A percentile compares a stretch with the other conserved stretches of the same genome.
phyloP scores from a whole-genome alignment of 92 coral and sea anemone species.

The Zoanthus solanderi region DNA sequence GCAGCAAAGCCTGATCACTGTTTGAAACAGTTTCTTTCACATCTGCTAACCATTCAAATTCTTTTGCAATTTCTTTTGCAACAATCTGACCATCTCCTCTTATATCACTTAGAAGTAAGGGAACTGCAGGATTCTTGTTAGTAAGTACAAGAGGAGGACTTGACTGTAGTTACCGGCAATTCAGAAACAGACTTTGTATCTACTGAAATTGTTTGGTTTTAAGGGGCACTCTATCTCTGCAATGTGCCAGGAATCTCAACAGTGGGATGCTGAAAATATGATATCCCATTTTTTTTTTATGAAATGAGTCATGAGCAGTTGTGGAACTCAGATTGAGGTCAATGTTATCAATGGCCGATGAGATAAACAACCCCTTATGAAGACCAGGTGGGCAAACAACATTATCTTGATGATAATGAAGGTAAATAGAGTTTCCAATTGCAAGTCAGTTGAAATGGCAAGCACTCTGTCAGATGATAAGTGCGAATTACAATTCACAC shows the following conservation, averaged over 20 bases:
- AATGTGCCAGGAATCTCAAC: conserved; percentile 48
- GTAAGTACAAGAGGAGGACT: conserved; percentile 57
- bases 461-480: conserved; percentile 75
- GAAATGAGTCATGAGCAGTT: conserved; percentile 70
- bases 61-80: conserved; percentile 11
- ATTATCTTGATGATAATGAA: conserved; percentile 41
- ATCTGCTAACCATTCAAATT: conserved; percentile 26
- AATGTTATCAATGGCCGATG: conserved; percentile 76
- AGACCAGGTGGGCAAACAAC: conserved; percentile 73
- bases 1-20: not conserved
- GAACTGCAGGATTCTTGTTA: conserved; percentile 36
- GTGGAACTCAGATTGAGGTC: conserved; percentile 78
- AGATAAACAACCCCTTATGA: conserved; percentile 56
- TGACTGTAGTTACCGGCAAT: conserved; percentile 61
- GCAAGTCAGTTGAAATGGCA: conserved; percentile 67
- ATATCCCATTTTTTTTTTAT: conserved; percentile 64
- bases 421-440: conserved; percentile 64
- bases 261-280: conserved; percentile 66
- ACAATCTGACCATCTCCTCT: conserved; percentile 1
- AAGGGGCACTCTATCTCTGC: conserved; percentile 17
- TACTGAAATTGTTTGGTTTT: conserved; percentile 13
- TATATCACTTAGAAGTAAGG: not conserved
- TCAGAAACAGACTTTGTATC: conserved; percentile 56
- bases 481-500: conserved; percentile 42
- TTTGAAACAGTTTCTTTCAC: conserved; percentile 40